Base-by-base conservation (phyloP, 2,888 invertebrate species). In the Sinohyriopsis cumingii region DNA sequence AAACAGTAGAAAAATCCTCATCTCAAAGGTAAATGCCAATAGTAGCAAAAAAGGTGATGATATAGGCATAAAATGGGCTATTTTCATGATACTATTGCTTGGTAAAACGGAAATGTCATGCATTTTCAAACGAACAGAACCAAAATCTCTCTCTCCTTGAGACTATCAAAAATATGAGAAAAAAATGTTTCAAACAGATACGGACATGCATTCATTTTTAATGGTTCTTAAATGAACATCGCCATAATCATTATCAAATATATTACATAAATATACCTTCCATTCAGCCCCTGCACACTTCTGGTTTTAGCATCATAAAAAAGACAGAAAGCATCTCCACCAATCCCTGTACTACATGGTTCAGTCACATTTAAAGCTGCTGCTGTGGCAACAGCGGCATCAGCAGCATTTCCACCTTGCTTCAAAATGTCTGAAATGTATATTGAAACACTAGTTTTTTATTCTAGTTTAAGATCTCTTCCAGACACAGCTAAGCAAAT, bases 341-440 rank as follows among this genome's bases (percentile, higher is more conserved):
- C 91, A 19, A 90, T 80, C 55, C 91, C 91, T 45, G 90, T 89
- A 20, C 86, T 85, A 55, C 82, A 82, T 9, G 91, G 91, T 72
- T 90, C 88, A 9, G 88, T 87, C 0, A 91, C 89, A 77, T 87
- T 88, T 19, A 90, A 77, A 5, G 89, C 89, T n/a, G 90, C 90
- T 45, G 90, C 89, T 61, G 89, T 85, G 12, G 89, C 90, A 53
- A 91, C 88, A 19, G 90, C 90, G 22, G 90, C 90, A 83, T 91
- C 91, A 5, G 89, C 90, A 28, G 91, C 90, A 84, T 91, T 91
- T 19, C 90, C 90, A 19, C 90, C 90, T 56, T 77, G 73, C 71
- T 88, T 84, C 61, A 90, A 76, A 56, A 91, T 88, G 67, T 86
- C 89, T 89, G 71, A 20, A 74, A 72, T 2, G 64, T 6, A 22